Evolutionary conservation across 2,888 invertebrate species (phyloP).

Genomic region (Microdon myrmicae): DNA sequence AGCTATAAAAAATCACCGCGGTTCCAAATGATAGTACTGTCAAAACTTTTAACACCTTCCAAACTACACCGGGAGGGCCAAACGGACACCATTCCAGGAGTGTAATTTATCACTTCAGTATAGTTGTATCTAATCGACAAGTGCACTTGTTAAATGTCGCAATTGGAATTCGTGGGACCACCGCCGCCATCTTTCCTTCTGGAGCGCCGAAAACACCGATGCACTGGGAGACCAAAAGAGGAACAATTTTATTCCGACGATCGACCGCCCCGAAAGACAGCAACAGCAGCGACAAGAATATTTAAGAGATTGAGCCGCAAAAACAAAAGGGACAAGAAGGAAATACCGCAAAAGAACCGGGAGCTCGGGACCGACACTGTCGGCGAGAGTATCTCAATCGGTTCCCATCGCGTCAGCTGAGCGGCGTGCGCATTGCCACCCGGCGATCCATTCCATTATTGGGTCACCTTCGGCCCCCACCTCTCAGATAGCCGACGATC

Average conservation of each 20-base stretch:
- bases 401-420: slow-evolving; percentile 37
- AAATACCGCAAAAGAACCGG: slow-evolving; percentile 3
- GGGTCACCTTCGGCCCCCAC: slow-evolving; percentile 25
- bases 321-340: not conserved
- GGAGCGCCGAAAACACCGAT: slow-evolving; percentile 25
- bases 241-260: slow-evolving; percentile 10
- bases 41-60: slow-evolving; percentile 36
- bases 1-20: not conserved
- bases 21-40: slow-evolving; percentile 12
- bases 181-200: slow-evolving; percentile 28
- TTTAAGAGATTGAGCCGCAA: too few species aligned
- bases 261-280: slow-evolving; percentile 40
- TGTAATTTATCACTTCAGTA: slow-evolving; percentile 15
- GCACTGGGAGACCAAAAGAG: too few species aligned
- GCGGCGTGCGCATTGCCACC: slow-evolving; percentile 23
- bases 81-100: slow-evolving; percentile 28
- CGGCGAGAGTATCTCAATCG: slow-evolving; percentile 26
- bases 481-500: slow-evolving; percentile 17
- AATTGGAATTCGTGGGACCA: slow-evolving; percentile 52
- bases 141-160: slow-evolving; percentile 50
- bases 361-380: slow-evolving; percentile 19
- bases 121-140: slow-evolving; percentile 42
- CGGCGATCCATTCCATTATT: slow-evolving; percentile 45
- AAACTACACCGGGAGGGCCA: slow-evolving; percentile 5
- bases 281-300: slow-evolving; percentile 14